These are phyloP conservation scores for Acanthurus tractus DNA, from an alignment of 2,797 vertebrate genomes.

Conservation along the genomic window DNA sequence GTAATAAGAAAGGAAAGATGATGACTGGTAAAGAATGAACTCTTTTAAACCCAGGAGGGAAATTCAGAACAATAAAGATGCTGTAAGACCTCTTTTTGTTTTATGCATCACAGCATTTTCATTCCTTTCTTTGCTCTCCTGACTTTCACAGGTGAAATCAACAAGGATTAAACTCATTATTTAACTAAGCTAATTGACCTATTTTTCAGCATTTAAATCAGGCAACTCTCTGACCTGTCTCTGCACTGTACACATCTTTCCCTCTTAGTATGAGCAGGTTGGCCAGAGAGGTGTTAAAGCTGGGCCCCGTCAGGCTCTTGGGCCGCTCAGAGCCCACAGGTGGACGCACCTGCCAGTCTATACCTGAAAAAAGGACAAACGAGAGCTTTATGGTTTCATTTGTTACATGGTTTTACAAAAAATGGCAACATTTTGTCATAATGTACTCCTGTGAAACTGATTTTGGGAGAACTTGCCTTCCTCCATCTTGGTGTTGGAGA, in stretches of 20 bases:
- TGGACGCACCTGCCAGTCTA: constrained; percentile 91
- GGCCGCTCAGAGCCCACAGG: constrained; percentile 65
- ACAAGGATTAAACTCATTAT: neutral
- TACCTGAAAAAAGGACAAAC: constrained; percentile 82
- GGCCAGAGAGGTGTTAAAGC: constrained; percentile 92
- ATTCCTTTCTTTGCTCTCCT: neutral
- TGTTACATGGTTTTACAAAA: too few species aligned
- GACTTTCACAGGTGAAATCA: neutral
- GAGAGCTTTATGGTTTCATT: neutral
- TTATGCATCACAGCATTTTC: neutral
- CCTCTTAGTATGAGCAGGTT: constrained; percentile 95
- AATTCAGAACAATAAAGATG: too few species aligned
- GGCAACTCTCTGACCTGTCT: constrained; percentile 83
- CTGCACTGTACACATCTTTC: constrained; percentile 87
- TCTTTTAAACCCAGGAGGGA: too few species aligned
- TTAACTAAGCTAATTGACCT: neutral
- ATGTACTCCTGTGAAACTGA: too few species aligned
- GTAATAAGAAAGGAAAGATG: too few species aligned
- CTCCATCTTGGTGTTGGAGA: constrained; percentile 95
- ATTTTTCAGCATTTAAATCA: neutral
- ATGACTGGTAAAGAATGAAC: too few species aligned
- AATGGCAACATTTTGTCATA: too few species aligned
- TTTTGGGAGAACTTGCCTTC: constrained; percentile 85
- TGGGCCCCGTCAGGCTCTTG: constrained; percentile 58
- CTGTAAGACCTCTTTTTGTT: neutral